Base-by-base conservation (phyloP, 1,140 invertebrate species). In the Cherax destructor region DNA sequence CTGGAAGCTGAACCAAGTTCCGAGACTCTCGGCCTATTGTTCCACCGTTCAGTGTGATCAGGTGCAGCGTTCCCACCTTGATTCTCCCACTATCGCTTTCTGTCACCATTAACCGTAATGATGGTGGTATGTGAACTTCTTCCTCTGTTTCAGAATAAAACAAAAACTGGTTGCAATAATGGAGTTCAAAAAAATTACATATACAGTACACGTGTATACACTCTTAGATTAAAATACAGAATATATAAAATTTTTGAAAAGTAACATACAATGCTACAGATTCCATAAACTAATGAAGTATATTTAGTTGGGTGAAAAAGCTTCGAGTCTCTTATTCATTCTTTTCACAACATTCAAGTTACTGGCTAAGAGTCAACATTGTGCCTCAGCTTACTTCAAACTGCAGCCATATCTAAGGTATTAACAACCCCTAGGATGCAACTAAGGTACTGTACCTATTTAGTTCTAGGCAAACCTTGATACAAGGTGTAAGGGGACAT, bases 41-140 rank as follows among this genome's bases (percentile, higher is more conserved):
- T 4, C 91, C 91, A 41, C 91, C 91, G 52, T 74, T 47, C 6
- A 92, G 21, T 80, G 86, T 92, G 4, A 92, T 56, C 21, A 88
- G 16, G 30, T 92, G 91, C 3, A 88, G 56, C 1, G 41, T 76
- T 47, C 86, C 91, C 59, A 88, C 86, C 65, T 59, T 65, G 5
- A 88, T 72, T 16, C 41, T 72, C 50, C 86, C 89, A 61, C 74
- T 69, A 9, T 49, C 77, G 56, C 91, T 83, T 56, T 92, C 86
- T 69, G 84, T 69, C 9, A 92, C 91, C 86, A 88, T 92, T 41
- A 92, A 52, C 41, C 86, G 50, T 56, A 92, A 30, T 6, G 91
- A 88, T 49, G 91, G 91, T 3, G 81, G 69, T 21, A 84, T 50
- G 16, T 83, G 50, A 50, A 50, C 47, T 50, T 41, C 3, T 79